Percentiles rank a stretch among this genome's conserved stretches.
Evolutionary conservation across 2,113 vertebrate genomes (phyloP).

Genomic region (Aepyceros melampus): DNA sequence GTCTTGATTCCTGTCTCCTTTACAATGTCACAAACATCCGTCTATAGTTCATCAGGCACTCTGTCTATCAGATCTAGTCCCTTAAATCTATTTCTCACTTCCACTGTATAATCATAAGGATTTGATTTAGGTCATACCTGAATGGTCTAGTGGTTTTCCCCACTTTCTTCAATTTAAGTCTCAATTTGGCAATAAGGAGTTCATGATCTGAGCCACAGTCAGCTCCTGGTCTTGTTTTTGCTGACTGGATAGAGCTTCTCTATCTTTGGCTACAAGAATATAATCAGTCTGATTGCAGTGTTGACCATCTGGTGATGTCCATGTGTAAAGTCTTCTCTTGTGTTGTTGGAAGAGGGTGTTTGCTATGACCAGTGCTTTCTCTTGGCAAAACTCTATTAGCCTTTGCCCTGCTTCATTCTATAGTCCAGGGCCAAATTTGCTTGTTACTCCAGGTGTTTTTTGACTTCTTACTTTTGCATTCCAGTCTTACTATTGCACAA

Average conservation of each 20-base stretch:
- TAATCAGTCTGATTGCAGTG: background rate
- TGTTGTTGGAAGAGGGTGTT: background rate
- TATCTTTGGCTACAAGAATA: background rate
- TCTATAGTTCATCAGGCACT: background rate
- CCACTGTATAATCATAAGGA: background rate
- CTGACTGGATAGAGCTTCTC: background rate
- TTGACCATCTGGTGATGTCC: background rate
- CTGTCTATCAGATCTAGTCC: background rate
- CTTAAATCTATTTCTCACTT: background rate
- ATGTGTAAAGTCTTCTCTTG: background rate
- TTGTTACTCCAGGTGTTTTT: background rate
- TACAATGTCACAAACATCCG: background rate
- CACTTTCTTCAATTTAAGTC: background rate
- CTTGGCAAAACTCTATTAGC: background rate
- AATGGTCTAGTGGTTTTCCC: background rate
- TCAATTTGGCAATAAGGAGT: background rate
- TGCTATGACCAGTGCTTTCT: background rate
- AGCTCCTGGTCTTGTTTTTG: background rate
- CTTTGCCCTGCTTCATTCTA: background rate
- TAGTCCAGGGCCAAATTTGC: background rate
- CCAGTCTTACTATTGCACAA: background rate
- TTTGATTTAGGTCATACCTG: background rate
- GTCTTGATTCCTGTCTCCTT: background rate
- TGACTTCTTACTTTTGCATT: background rate
- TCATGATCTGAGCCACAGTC: background rate